Base-by-base conservation (phyloP, 1,140 invertebrate genomes). In the Pararge aegeria region DNA sequence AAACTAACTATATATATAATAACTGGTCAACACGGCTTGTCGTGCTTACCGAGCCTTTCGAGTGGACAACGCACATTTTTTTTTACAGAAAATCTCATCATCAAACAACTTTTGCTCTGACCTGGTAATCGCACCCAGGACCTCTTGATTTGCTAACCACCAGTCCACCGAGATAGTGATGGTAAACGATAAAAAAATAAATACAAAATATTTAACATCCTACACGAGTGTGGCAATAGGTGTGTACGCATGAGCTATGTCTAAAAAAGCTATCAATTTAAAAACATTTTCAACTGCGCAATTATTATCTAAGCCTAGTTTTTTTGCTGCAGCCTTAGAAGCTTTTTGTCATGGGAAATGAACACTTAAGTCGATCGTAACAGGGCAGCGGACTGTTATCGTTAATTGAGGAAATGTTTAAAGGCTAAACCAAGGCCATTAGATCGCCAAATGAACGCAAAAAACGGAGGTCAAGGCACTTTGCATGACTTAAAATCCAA, bases 371-470 rank as follows among this genome's bases (percentile, higher is more conserved):
- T 30, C 42, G 34, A 55, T 68, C 49, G 64, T 34, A 75, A 75
- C 57, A 71, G 70, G 48, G 70, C 57, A 61, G 54, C 69, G 57
- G 56, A 54, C 61, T 72, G 42, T 48, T 70, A 70, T 78, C 56
- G 59, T 68, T 76, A 78, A 84, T 83, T 78, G 76, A 81, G 83
- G 81, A 87, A 84, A 78, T 77, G 79, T 64, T 70, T 66, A 65
- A 68, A 82, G 71, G 61, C 75, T 74, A 54, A 57, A 66, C 70
- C 74, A 84, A 87, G 83, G 83, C 79, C 75, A 78, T 73, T 67
- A 74, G 68, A 71, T 65, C 58, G 64, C 65, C 66, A 77, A 80
- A 83, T 79, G 68, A 75, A 70, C 63, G 67, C 75, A 87, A 83
- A 87, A 80, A 83, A 55, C 52, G 42, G 70, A 70, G 83, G 69